These are phyloP conservation scores for Lepidonotus clava DNA, from an alignment of 2,888 invertebrate genomes.

Conservation along the genomic window DNA sequence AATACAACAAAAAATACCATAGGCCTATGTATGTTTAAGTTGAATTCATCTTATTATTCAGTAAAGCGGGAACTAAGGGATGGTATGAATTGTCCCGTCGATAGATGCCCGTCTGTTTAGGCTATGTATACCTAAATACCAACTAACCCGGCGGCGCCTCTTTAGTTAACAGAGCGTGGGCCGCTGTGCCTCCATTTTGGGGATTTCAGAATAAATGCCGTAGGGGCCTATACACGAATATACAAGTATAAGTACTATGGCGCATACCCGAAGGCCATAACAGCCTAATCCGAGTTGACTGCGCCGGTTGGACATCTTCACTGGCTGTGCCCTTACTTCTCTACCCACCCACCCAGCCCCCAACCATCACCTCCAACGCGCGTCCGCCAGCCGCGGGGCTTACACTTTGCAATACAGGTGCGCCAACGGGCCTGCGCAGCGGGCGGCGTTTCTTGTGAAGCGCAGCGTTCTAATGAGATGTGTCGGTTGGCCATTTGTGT, in stretches of 20 bases:
- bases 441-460: background rate
- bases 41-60: too few species aligned
- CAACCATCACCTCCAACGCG: background rate
- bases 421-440: slow-evolving; percentile 52
- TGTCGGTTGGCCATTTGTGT: slow-evolving; percentile 23
- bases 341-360: background rate
- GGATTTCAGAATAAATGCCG: background rate
- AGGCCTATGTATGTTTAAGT: too few species aligned
- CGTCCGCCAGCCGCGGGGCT: slow-evolving; percentile 32
- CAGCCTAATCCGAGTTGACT: background rate
- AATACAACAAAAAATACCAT: too few species aligned
- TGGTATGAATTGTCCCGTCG: too few species aligned
- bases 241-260: background rate
- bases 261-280: background rate
- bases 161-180: too few species aligned
- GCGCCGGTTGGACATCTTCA: background rate
- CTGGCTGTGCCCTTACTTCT: background rate
- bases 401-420: background rate
- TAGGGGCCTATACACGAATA: background rate
- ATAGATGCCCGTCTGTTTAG: too few species aligned
- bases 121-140: too few species aligned
- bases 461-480: slow-evolving; percentile 21
- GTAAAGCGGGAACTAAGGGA: too few species aligned
- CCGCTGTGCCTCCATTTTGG: too few species aligned
- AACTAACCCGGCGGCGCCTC: too few species aligned